A percentile compares a stretch with the other conserved stretches of the same genome.
Evolutionary conservation across 2,888 invertebrate genomes (phyloP).

Genomic region (Anarsia innoxiella): DNA sequence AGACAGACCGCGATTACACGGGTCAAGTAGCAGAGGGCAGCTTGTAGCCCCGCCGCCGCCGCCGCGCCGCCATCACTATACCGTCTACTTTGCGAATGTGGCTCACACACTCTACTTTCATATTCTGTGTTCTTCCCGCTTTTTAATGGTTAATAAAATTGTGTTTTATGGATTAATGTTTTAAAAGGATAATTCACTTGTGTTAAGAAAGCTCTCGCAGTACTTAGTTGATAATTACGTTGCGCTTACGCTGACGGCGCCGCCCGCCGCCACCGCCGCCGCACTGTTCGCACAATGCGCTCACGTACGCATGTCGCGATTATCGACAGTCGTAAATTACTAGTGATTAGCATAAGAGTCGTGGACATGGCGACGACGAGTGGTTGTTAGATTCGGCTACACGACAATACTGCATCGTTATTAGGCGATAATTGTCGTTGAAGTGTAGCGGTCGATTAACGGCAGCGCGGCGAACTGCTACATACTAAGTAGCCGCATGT

Average conservation of each 20-base stretch:
- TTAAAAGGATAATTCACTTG: no score
- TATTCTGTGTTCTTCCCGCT: no score
- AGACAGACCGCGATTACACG: constrained; percentile 16
- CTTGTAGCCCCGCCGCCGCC: no score
- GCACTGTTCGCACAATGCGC: constrained; percentile 55
- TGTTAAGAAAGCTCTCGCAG: constrained; percentile 32
- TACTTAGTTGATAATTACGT: no score
- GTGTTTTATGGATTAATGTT: no score
- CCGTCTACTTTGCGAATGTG: constrained; percentile 29
- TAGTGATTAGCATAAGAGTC: constrained; percentile 66
- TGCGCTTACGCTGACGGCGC: no score
- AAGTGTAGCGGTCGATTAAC: constrained; percentile 69
- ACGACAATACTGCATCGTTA: constrained; percentile 55
- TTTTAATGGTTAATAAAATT: constrained; percentile 17
- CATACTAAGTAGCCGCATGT: constrained; percentile 47
- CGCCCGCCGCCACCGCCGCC: constrained; percentile 32
- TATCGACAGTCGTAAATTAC: constrained; percentile 69
- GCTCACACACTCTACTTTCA: no score
- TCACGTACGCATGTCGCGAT: constrained; percentile 70
- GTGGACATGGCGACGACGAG: constrained; percentile 52
- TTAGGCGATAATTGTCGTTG: constrained; percentile 66
- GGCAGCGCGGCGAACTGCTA: constrained; percentile 44
- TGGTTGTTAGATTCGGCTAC: constrained; percentile 64
- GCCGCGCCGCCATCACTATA: constrained; percentile 27
- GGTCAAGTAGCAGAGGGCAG: not conserved